phyloP scores from a whole-genome alignment of 2,888 invertebrate species.

The Pemphredon lugubris region DNA sequence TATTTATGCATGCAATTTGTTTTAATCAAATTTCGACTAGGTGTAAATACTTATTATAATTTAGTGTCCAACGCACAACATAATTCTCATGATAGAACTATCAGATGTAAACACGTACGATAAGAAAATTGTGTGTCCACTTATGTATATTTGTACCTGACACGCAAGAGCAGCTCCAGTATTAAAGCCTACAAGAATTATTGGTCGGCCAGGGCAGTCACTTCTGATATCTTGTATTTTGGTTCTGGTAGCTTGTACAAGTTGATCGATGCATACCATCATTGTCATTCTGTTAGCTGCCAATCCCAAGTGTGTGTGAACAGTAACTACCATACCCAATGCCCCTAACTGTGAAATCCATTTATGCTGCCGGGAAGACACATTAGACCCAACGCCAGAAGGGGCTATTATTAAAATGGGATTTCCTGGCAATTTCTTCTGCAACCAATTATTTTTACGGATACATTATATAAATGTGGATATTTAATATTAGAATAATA shows the following conservation, averaged over 20 bases:
- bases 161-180: constrained; percentile 89
- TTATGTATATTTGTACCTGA: constrained; percentile 81
- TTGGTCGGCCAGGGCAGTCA: constrained; percentile 86
- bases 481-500: constrained; percentile 7
- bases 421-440: constrained; percentile 87
- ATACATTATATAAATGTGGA: neutral
- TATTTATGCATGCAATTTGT: no score
- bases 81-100: no score
- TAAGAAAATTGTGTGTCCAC: no score
- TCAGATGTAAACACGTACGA: no score
- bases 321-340: constrained; percentile 86
- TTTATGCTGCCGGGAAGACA: constrained; percentile 84
- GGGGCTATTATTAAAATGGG: constrained; percentile 86
- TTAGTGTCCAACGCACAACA: no score
- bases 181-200: constrained; percentile 90
- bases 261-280: constrained; percentile 84
- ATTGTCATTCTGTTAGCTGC: constrained; percentile 81
- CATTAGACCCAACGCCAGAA: constrained; percentile 80
- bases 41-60: no score
- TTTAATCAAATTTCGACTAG: no score
- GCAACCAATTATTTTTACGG: constrained; percentile 44
- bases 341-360: constrained; percentile 87
- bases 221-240: constrained; percentile 87
- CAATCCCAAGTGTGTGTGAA: constrained; percentile 82
- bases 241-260: constrained; percentile 86